These are phyloP conservation scores for Dryoscopus gambensis DNA, from an alignment of 2,113 vertebrate species.

Conservation along the genomic window DNA sequence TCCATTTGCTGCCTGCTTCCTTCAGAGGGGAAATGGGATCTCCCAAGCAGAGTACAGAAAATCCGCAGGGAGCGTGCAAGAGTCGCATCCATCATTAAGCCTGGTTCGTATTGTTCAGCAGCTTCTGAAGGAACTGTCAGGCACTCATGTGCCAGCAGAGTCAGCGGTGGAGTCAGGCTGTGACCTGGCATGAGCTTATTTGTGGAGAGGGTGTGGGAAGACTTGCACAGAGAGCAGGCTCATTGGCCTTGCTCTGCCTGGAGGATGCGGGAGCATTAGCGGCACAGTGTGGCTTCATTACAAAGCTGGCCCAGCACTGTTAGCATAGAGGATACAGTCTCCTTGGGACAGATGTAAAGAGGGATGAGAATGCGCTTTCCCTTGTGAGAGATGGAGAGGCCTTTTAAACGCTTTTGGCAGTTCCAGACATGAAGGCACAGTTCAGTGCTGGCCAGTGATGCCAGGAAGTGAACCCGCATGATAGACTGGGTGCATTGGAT, in stretches of 20 bases:
- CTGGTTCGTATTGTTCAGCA: neutral
- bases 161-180: neutral
- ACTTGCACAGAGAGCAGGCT: neutral
- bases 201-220: neutral
- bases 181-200: neutral
- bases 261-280: neutral
- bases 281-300: neutral
- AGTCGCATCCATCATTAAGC: neutral
- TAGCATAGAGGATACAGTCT: neutral
- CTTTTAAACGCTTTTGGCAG: neutral
- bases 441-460: neutral
- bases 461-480: neutral
- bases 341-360: neutral
- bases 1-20: neutral
- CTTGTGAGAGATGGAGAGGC: neutral
- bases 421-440: neutral
- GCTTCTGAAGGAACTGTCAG: neutral
- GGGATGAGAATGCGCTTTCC: neutral
- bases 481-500: neutral
- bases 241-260: neutral
- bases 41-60: neutral
- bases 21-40: neutral
- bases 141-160: neutral
- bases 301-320: neutral
- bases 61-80: neutral